Evolutionary conservation across 1,140 invertebrate species (phyloP).

Genomic region (Triops longicaudatus): DNA sequence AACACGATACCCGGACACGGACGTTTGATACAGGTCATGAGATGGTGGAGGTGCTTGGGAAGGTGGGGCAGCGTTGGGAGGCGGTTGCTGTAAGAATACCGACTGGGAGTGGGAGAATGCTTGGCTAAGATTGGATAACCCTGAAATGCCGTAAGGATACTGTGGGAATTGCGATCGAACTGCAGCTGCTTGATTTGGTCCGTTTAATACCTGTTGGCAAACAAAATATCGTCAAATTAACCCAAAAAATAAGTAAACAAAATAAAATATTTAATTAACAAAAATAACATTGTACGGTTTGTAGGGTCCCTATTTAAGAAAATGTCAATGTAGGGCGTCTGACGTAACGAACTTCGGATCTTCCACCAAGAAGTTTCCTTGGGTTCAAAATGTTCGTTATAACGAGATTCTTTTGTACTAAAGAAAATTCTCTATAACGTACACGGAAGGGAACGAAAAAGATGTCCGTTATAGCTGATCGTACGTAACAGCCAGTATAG

Average conservation of each 20-base stretch:
- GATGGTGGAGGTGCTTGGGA: conserved; percentile 41
- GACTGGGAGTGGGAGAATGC: conserved; percentile 41
- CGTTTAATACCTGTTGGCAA: conserved; percentile 9
- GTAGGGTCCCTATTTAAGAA: no score
- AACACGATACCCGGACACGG: conserved; percentile 63
- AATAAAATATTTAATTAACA: no score
- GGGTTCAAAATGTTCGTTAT: no score
- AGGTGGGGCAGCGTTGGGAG: conserved; percentile 43
- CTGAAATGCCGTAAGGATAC: conserved; percentile 50
- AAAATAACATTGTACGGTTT: no score
- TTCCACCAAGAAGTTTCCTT: no score
- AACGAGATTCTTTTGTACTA: no score
- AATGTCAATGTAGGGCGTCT: no score
- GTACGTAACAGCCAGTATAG: no score
- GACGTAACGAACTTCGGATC: no score
- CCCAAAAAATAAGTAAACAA: neutral
- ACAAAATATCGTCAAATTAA: neutral
- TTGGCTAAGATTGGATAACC: conserved; percentile 14
- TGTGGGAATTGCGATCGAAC: conserved; percentile 54
- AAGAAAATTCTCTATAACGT: no score
- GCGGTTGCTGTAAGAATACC: conserved; percentile 53
- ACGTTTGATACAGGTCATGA: conserved; percentile 70
- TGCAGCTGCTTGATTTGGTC: conserved; percentile 37
- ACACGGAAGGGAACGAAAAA: no score
- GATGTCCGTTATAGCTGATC: no score